Base-by-base conservation (phyloP, 1,140 invertebrate species). In the Drosophila biarmipes region DNA sequence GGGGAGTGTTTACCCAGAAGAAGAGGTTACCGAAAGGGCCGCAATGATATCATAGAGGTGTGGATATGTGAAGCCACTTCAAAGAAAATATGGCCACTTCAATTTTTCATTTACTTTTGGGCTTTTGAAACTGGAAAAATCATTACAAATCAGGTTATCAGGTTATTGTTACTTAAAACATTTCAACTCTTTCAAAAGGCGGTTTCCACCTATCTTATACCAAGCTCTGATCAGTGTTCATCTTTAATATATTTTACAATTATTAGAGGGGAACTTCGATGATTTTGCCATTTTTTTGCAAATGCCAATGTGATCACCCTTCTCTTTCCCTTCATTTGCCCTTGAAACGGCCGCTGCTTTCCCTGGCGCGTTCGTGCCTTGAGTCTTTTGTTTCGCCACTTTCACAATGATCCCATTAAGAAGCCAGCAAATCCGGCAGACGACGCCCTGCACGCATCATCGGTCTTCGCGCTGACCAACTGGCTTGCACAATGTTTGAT, bases 371-470 rank as follows among this genome's bases (percentile, higher is more conserved):
- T 74, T 73, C 58, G 57, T 53, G 49, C 19, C 69, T 73, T 38
- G 4, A 73, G 69, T 73, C 57, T 74, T 74, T 74, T 42, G 37
- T 66, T 74, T 74, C 17, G 52, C 52, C 51, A 74, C 72, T 74
- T 74, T 74, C 72, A 74, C 72, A 54, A 48, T 17, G 35, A 46
- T 2, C 35, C 58, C 61, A 45, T 35, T 35, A 21, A 55, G 11
- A 68, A 69, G 63, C 24, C 57, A 29, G 14, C n/a, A 38, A 12
- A 42, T 27, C 34, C 34, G 29, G 24, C 59, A 34, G 57, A 43
- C 57, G 24, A 74, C 72, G 72, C 72, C 72, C 72, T 74, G 58
- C 17, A 74, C 58, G 72, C 58, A 52, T 74, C 71, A 68, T 55
- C 34, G 27, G 17, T 43, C 45, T 37, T 31, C 14, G 14, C 31